Conservation (phyloP, 2,113 vertebrate species). For the Athene cunicularia region DNA sequence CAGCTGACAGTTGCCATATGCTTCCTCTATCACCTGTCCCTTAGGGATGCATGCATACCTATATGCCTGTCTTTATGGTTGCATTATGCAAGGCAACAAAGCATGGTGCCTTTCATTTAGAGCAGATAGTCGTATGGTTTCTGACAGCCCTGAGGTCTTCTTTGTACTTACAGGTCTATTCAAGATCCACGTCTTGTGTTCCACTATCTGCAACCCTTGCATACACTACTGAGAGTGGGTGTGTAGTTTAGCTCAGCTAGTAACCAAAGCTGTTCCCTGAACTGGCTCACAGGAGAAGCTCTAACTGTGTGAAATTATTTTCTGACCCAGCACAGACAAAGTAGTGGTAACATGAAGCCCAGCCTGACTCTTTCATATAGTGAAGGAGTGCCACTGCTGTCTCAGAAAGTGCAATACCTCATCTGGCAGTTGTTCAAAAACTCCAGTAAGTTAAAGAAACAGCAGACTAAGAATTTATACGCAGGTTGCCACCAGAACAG, state of each 20-base stretch:
- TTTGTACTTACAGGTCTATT: not conserved
- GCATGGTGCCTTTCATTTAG: not conserved
- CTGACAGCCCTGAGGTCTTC: not conserved
- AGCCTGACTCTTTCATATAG: not conserved
- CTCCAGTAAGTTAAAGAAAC: not conserved
- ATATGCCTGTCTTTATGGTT: not conserved
- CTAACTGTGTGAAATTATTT: not conserved
- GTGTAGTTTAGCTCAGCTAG: not conserved
- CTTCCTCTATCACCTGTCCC: not conserved
- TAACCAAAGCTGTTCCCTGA: not conserved
- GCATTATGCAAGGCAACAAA: not conserved
- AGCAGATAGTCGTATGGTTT: not conserved
- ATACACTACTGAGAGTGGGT: not conserved
- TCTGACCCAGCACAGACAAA: not conserved
- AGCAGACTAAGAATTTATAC: not conserved
- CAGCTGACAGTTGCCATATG: not conserved
- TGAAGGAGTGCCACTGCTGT: not conserved
- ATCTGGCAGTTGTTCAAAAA: not conserved
- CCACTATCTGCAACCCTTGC: not conserved
- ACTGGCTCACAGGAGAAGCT: not conserved
- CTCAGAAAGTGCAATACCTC: not conserved
- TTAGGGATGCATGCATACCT: accelerated
- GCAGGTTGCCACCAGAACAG: not conserved
- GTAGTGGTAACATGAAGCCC: not conserved
- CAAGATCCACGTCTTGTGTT: not conserved